Evolutionary conservation across 2,113 vertebrate genomes (phyloP), one percentile per base, ranked within the genome.

Genomic region (Ciconia maguari): DNA sequence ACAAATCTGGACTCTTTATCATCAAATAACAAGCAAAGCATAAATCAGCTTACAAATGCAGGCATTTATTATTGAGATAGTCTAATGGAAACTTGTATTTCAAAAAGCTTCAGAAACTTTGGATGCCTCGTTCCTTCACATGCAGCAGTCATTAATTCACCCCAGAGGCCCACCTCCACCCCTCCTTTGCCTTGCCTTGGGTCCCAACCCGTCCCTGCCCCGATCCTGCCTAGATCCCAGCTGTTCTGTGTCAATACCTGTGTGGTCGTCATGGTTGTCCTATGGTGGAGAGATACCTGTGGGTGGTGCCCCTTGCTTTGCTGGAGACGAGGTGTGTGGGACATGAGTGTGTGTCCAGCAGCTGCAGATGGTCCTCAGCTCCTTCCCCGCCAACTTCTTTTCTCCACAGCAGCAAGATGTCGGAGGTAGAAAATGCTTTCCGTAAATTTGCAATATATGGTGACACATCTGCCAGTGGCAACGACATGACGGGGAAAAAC

Each of bases 401-500:
- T 41, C 49, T 46, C 8, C n/a, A 52, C 44, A 87, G 46, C 68
- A 34, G 9, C 16, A 42, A 68, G 95, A 96, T 97, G 93, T 91
- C 94, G 0, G 98, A 98, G 29, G 93, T 98, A 75, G 98, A 98
- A 94, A 97, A 66, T 7, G 62, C 98, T 11, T 99, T 99, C 97
- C 95, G 82, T 29, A 98, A 97, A 88, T 99, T 99, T 96, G 98
- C 99, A 0, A 30, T 98, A 21, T 98, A 99, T 0, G 98, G 98
- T 32, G 98, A 99, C 84, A 97, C 97, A 7, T 98, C 99, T 34
- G 98, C 98, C 52, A 98, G 89, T 2, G 98, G 98, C 55, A 98
- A 97, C 7, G 97, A 98, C 87, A 98, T 99, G 95, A 99, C 97
- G 0, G 98, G 98, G 83, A 99, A 99, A 96, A 99, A 99, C 92